Conservation (phyloP, 2,113 vertebrate genomes). For the Platysternon megacephalum region DNA sequence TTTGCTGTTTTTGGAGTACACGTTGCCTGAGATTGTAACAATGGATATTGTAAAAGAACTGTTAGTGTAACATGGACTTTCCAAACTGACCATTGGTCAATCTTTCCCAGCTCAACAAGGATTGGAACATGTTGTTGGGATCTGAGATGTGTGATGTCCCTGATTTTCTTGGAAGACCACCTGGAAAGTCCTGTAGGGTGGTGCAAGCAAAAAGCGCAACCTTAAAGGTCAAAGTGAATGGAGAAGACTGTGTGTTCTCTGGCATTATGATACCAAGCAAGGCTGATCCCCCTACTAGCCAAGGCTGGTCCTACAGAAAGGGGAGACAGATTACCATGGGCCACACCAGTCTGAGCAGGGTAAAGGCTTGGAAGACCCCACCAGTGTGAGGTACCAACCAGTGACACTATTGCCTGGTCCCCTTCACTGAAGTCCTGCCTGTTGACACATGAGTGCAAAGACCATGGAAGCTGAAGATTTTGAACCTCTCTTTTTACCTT, state of each 20-base stretch:
- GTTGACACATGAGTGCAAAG: not conserved
- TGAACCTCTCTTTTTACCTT: too few relatives aligned
- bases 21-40: not conserved
- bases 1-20: not conserved
- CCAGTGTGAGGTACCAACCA: not conserved
- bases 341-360: not conserved
- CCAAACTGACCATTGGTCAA: not conserved
- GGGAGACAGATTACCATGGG: not conserved
- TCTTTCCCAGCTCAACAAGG: not conserved
- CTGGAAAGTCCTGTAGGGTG: not conserved
- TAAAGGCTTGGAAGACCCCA: not conserved
- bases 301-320: not conserved
- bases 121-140: not conserved
- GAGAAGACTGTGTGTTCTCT: not conserved
- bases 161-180: not conserved
- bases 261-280: not conserved
- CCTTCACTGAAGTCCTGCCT: not conserved
- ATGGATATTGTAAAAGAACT: not conserved
- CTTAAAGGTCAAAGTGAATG: not conserved
- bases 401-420: not conserved
- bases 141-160: not conserved
- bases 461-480: not conserved
- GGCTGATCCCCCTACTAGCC: not conserved
- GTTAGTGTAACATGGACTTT: not conserved
- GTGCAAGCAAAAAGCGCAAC: not conserved